phyloP scores from a whole-genome alignment of 2,113 vertebrate genomes.

The Glaucidium brasilianum region DNA sequence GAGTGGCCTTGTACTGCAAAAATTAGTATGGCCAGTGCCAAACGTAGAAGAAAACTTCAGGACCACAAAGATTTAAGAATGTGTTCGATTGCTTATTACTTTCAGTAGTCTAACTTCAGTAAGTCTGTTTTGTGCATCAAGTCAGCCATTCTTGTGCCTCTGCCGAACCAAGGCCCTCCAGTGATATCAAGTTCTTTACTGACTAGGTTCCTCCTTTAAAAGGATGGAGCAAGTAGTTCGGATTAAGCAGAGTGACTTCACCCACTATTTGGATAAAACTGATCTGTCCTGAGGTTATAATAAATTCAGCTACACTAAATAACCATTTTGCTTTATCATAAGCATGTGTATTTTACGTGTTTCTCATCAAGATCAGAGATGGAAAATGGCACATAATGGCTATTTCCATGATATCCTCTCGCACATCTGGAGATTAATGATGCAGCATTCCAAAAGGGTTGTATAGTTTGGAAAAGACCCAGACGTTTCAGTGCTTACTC shows the following conservation, averaged over 20 bases:
- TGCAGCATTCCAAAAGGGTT: background rate
- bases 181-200: background rate
- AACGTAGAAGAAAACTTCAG: background rate
- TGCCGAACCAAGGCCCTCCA: background rate
- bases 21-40: background rate
- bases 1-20: background rate
- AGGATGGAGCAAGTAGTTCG: background rate
- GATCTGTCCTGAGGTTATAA: background rate
- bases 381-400: background rate
- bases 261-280: background rate
- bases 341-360: background rate
- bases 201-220: background rate
- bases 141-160: background rate
- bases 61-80: background rate
- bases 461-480: slow-evolving; percentile 12
- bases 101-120: background rate
- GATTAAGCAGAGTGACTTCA: background rate
- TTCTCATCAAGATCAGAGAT: background rate
- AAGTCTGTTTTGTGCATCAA: background rate
- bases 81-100: background rate
- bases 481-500: background rate
- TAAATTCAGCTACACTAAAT: background rate
- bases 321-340: background rate
- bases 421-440: background rate
- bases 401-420: background rate